Base-by-base conservation (phyloP, 2,888 invertebrate genomes). In the Cheilosia grossa region DNA sequence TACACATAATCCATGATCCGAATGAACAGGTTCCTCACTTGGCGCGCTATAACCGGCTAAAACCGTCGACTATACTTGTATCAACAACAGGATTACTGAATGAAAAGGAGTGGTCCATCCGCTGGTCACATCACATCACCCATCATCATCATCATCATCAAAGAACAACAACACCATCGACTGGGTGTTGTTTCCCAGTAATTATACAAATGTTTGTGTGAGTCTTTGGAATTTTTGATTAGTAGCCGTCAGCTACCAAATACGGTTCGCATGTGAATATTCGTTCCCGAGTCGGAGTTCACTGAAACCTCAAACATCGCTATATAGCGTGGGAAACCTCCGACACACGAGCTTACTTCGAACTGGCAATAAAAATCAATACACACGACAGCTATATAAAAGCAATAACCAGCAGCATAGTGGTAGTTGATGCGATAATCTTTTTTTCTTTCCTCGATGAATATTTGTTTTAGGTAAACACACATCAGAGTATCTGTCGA, bases 31-130 rank as follows among this genome's bases (percentile, higher is more conserved):
- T 83, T 79, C 19, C 15, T 15, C 19, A 2, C 37, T 37, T 42
- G 59, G 30, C 54, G 66, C 40, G 63, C 70, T 79, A 47, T 74
- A 51, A 66, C 74, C 74, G 70, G 74, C 79, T 83, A 51, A 83
- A 69, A 58, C 73, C 49, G 37, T 53, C 59, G 30, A 24, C 42
- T 40, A 30, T 27, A 44, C 66, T 21, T 10, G 13, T 15, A 24
- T 19, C 63, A 59, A 37, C 63, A 49, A 47, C 51, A 66, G 72
- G 85, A 85, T 81, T 81, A 75, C 54, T 85, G 75, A 85, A 85
- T 85, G 85, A 63, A 81, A 75, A 85, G 85, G 80, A 85, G 85
- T 77, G 81, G 66, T 72, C 42, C 75, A 85, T 81, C 80, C 72
- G 80, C 44, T 66, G 79, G 74, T 59, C 67, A 74, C 69, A 83